A percentile compares a stretch with the other conserved stretches of the same genome.
These are phyloP conservation scores for Pachydiplax longipennis DNA, from an alignment of 2,888 invertebrate genomes.

Conservation along the genomic window DNA sequence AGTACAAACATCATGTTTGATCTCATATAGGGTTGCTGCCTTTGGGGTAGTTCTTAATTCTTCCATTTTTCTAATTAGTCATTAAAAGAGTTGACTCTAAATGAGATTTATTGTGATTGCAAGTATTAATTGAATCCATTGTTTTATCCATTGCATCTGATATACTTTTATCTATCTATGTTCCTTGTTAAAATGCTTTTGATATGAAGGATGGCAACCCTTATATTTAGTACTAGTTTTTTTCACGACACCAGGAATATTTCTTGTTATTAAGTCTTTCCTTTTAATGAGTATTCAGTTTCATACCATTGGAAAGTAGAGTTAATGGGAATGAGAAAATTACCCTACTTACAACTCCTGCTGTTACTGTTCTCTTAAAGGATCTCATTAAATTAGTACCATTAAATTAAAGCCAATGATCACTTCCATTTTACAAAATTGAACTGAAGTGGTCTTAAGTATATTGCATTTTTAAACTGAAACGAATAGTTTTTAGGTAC, in stretches of 20 bases:
- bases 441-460: slow-evolving; percentile 18
- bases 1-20: slow-evolving; percentile 43
- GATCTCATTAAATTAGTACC: slow-evolving; percentile 11
- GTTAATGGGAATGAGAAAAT: neutral
- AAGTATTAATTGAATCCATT: slow-evolving; percentile 34
- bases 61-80: slow-evolving; percentile 36
- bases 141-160: slow-evolving; percentile 24
- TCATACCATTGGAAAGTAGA: neutral
- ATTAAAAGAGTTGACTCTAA: slow-evolving; percentile 10
- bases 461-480: neutral
- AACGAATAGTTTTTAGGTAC: neutral
- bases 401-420: neutral
- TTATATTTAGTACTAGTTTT: slow-evolving; percentile 14
- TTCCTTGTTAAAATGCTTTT: slow-evolving; percentile 18
- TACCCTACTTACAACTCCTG: neutral
- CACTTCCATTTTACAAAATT: neutral
- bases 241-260: neutral
- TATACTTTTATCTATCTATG: slow-evolving; percentile 26
- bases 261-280: slow-evolving; percentile 15
- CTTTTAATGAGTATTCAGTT: neutral
- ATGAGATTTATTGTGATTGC: slow-evolving; percentile 32
- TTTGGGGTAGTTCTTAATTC: slow-evolving; percentile 6
- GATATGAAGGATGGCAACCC: slow-evolving; percentile 13
- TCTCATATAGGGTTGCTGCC: slow-evolving; percentile 42
- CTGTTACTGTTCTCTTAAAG: slow-evolving; percentile 8